These are phyloP conservation scores for Burhinus oedicnemus DNA, from an alignment of 2,113 vertebrate species.

Conservation along the genomic window DNA sequence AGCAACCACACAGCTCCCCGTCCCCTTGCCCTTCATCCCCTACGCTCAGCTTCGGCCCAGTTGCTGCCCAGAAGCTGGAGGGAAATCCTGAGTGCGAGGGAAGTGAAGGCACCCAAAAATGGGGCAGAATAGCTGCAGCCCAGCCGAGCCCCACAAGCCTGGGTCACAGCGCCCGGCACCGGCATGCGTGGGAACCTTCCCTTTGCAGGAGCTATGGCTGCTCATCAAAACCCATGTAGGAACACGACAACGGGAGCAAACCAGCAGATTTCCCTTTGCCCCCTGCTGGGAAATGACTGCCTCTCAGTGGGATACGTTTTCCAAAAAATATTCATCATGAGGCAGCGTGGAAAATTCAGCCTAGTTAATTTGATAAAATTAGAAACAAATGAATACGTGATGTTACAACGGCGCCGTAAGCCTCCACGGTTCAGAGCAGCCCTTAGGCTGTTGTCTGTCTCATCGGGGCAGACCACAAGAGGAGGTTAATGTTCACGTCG, in stretches of 20 bases:
- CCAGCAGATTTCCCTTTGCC: not conserved
- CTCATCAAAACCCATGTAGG: not conserved
- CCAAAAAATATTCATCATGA: not conserved
- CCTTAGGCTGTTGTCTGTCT: not conserved
- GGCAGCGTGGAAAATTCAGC: not conserved
- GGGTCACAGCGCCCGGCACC: rapidly evolving
- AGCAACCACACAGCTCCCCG: not conserved
- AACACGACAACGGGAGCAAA: not conserved
- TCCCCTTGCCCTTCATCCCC: not conserved
- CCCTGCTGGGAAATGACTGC: slow-evolving; percentile 2
- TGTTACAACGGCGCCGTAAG: not conserved
- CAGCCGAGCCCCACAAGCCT: rapidly evolving
- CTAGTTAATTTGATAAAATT: slow-evolving; percentile 12
- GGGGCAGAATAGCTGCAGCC: not conserved
- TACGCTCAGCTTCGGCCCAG: not conserved
- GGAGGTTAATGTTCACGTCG: not conserved
- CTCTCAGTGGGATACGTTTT: not conserved
- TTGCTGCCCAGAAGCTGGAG: not conserved
- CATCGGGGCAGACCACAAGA: not conserved
- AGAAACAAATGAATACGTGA: slow-evolving; percentile 8
- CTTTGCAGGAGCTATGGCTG: not conserved
- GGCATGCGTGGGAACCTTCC: rapidly evolving
- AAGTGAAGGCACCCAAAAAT: not conserved
- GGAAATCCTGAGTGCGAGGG: not conserved
- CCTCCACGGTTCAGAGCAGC: not conserved